These are phyloP conservation scores for Trididemnum miniatum DNA, from an alignment of 23 tunicate species.

Conservation along the genomic window DNA sequence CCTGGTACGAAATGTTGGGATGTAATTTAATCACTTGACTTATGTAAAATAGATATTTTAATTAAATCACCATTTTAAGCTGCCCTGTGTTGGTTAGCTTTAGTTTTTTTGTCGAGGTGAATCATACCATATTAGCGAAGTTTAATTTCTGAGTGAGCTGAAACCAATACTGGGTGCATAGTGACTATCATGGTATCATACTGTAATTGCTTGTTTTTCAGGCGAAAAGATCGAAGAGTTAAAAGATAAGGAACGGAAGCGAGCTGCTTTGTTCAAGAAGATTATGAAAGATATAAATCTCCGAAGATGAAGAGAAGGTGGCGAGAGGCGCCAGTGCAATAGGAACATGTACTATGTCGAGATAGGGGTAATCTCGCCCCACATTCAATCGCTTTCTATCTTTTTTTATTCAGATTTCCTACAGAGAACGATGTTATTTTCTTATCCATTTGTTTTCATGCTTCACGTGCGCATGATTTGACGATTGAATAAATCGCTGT, in stretches of 20 bases:
- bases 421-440: constrained; percentile 20
- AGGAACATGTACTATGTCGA: background rate
- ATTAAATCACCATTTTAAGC: no score
- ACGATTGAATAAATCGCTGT: constrained; percentile 15
- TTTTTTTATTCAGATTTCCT: constrained; percentile 27
- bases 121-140: no score
- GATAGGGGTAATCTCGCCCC: background rate
- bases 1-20: constrained; percentile 58
- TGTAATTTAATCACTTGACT: no score
- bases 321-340: constrained; percentile 1
- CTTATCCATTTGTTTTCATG: constrained; percentile 15
- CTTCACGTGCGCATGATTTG: background rate
- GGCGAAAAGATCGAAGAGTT: constrained; percentile 23
- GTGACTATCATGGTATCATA: no score
- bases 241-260: background rate
- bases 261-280: background rate
- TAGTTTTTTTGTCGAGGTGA: no score
- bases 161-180: no score
- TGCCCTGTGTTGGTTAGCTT: no score
- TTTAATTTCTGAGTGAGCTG: no score
- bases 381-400: constrained; percentile 10
- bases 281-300: background rate
- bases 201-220: background rate
- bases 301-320: background rate
- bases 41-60: no score